A percentile compares a stretch with the other conserved stretches of the same genome.
phyloP scores from a whole-genome alignment of 2,888 invertebrate species.

The Eurytoma adleriae region DNA sequence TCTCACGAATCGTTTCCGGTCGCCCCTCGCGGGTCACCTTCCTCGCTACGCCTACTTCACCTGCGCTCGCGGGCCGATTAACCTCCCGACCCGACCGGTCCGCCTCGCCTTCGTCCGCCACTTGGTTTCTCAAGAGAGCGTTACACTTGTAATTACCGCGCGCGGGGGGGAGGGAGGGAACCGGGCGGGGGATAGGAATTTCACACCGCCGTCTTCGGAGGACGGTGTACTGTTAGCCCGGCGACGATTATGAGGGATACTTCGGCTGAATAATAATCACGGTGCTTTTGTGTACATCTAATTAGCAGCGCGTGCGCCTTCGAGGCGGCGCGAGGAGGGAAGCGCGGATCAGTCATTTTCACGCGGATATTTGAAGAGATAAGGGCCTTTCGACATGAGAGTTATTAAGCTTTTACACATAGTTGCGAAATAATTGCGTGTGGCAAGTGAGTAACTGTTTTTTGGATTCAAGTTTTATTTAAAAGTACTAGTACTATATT shows the following conservation, averaged over 20 bases:
- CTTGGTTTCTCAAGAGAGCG: constrained; percentile 23
- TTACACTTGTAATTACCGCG: constrained; percentile 33
- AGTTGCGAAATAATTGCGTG: too few relatives aligned
- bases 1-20: constrained; percentile 29
- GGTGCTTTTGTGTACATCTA: neutral
- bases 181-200: neutral
- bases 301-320: constrained; percentile 10
- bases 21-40: neutral
- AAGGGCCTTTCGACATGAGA: too few relatives aligned
- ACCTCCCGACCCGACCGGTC: constrained; percentile 25
- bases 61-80: constrained; percentile 28
- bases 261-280: constrained; percentile 23
- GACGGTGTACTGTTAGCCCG: neutral
- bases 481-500: too few relatives aligned
- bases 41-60: neutral
- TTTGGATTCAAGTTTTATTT: too few relatives aligned
- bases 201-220: neutral
- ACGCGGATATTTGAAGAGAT: too few relatives aligned
- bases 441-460: too few relatives aligned
- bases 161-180: neutral
- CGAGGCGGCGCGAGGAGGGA: too few relatives aligned
- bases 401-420: too few relatives aligned
- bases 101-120: neutral
- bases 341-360: too few relatives aligned
- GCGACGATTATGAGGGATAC: constrained; percentile 20